Base-by-base conservation (phyloP, 2,113 vertebrate genomes). In the Brachionichthys hirsutus region DNA sequence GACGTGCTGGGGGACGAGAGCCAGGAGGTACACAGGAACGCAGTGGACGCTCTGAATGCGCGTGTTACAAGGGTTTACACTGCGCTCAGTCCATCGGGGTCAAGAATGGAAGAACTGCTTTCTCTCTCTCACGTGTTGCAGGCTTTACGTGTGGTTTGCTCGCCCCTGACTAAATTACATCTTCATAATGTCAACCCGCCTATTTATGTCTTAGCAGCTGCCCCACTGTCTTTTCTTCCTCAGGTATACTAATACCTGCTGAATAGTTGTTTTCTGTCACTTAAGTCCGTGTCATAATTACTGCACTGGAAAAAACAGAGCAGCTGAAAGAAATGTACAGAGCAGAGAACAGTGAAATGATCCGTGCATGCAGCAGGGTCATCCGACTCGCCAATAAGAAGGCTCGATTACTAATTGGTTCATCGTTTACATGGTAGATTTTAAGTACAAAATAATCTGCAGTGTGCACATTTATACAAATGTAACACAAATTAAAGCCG, bases 1-100 rank as follows among this genome's bases (percentile, higher is more conserved):
- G 89, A 88, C 88, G 89, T 89, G 89, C 84, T 72, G 84, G 81
- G 84, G 85, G 84, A 91, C 75, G 46, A 77, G 87, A 88, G 84
- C 86, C 89, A 90, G 89, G 63, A 85, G 87, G 80, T 82, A 62
- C 58, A 51, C 44, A 80, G 82, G 83, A 88, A 89, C 88, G 86
- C 74, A 70, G 69, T 66, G 56, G 42, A 34, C 66, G 16, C 44
- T 34, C 36, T 62, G 53, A 54, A 12, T 53, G 53, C 46, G 53
- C 65, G 34, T 41, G 18, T 61, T 62, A n/a, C 40, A 30, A 50
- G 70, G 54, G 45, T 30, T 51, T 75, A 40, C 63, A 14, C 24
- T 30, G 1, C 24, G 4, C 24, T 30, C 24, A 30, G 18, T 59
- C 45, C 41, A 17, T 24, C 34, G 12, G n/a, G n/a, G 53, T 50